These are phyloP conservation scores for Eptatretus burgeri DNA, from an alignment of 2,113 vertebrate genomes.

Conservation along the genomic window DNA sequence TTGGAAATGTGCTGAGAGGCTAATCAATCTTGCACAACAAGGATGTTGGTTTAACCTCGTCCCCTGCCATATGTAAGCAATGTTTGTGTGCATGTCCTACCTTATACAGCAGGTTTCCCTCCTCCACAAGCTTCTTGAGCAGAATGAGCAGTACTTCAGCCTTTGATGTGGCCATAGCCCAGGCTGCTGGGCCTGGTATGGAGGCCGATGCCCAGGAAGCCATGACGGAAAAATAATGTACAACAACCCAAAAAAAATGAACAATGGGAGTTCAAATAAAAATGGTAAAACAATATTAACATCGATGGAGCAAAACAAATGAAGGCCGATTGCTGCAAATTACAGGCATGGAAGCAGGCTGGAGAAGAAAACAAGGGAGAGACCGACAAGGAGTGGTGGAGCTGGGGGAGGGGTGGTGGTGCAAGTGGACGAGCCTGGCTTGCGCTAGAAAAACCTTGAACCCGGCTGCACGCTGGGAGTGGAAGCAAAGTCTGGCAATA, in stretches of 20 bases:
- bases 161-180: conserved; percentile 98
- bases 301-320: conserved; percentile 11
- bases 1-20: too few relatives aligned
- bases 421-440: too few relatives aligned
- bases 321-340: too few relatives aligned
- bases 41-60: too few relatives aligned
- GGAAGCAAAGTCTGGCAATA: not conserved
- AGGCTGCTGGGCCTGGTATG: conserved; percentile 67
- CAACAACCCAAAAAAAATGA: not conserved
- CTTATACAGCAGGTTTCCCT: conserved; percentile 80
- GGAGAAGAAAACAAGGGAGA: too few relatives aligned
- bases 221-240: not conserved
- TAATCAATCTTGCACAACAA: too few relatives aligned
- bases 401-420: too few relatives aligned
- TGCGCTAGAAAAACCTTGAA: too few relatives aligned
- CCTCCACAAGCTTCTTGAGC: conserved; percentile 92
- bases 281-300: conserved; percentile 13
- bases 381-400: too few relatives aligned
- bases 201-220: not conserved
- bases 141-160: conserved; percentile 92
- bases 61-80: too few relatives aligned
- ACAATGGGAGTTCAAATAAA: conserved; percentile 6
- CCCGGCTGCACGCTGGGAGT: too few relatives aligned
- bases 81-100: conserved; percentile 17
- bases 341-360: too few relatives aligned